Conservation (phyloP, 2,888 invertebrate species). For the Neoitamus cyanurus region DNA sequence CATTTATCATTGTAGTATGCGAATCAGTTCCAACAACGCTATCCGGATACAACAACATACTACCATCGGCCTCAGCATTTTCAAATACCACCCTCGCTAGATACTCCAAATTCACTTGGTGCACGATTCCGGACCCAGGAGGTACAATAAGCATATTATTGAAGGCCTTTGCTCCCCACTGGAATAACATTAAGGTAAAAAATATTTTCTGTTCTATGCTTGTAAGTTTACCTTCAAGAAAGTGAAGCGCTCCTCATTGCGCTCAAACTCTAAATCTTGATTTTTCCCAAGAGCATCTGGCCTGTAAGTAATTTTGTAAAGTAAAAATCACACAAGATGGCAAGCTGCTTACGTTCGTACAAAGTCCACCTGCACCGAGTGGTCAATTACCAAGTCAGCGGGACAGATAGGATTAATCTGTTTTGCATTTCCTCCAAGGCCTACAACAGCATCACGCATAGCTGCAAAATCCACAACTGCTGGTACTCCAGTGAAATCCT, state of each 20-base stretch:
- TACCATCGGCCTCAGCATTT: constrained; percentile 63
- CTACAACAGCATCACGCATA: constrained; percentile 94
- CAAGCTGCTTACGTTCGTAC: constrained; percentile 72
- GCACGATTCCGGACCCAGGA: constrained; percentile 97
- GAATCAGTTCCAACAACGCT: constrained; percentile 97
- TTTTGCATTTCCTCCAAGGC: constrained; percentile 87
- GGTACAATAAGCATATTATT: constrained; percentile 97
- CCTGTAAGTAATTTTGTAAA: constrained; percentile 68
- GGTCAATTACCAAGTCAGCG: constrained; percentile 97
- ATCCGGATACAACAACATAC: constrained; percentile 81
- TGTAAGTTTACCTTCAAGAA: constrained; percentile 80
- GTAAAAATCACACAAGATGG: background rate
- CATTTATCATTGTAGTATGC: constrained; percentile 99
- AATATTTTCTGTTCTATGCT: constrained; percentile 1
- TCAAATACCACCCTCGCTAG: constrained; percentile 91
- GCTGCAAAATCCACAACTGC: constrained; percentile 99
- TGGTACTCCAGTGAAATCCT: constrained; percentile 97
- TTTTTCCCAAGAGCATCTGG: constrained; percentile 90
- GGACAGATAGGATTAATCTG: constrained; percentile 98
- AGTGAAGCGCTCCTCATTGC: constrained; percentile 94
- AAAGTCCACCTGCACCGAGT: constrained; percentile 97
- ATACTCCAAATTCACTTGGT: constrained; percentile 98
- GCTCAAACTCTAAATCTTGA: constrained; percentile 92
- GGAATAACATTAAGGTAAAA: no score
- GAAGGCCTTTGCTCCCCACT: constrained; percentile 98